Conservation (phyloP, 2,113 vertebrate genomes). For the Hassar affinis region DNA sequence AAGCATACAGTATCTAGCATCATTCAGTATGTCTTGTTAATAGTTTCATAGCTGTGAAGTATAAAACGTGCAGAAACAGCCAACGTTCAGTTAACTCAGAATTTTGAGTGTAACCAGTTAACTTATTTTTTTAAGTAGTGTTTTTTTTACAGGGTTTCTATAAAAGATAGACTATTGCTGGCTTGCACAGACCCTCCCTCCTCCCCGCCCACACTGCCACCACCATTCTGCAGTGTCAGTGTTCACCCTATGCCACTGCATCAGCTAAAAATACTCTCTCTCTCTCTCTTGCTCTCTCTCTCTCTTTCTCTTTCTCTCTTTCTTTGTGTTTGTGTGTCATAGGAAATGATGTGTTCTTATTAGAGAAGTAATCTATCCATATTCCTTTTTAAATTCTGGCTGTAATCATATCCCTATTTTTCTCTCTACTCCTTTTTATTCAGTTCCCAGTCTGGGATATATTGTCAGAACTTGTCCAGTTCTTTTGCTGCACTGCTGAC, state of each 20-base stretch:
- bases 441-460: not conserved
- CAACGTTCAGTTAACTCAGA: no score
- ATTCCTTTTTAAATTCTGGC: not conserved
- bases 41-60: not conserved
- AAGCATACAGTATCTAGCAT: not conserved
- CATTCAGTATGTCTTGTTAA: not conserved
- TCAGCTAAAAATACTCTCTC: constrained; percentile 41
- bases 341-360: not conserved
- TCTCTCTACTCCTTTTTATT: not conserved
- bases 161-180: not conserved
- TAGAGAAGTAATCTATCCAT: not conserved
- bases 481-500: not conserved
- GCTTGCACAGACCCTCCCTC: not conserved
- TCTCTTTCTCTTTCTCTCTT: constrained; percentile 11
- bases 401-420: not conserved
- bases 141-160: not conserved
- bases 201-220: no score
- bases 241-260: constrained; percentile 30
- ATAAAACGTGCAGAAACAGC: not conserved
- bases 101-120: not conserved
- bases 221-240: constrained; percentile 33
- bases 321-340: not conserved
- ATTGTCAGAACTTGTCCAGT: not conserved
- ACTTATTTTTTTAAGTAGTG: not conserved
- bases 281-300: not conserved